phyloP scores from a whole-genome alignment of 2,797 vertebrate species.

The Chiloscyllium punctatum region DNA sequence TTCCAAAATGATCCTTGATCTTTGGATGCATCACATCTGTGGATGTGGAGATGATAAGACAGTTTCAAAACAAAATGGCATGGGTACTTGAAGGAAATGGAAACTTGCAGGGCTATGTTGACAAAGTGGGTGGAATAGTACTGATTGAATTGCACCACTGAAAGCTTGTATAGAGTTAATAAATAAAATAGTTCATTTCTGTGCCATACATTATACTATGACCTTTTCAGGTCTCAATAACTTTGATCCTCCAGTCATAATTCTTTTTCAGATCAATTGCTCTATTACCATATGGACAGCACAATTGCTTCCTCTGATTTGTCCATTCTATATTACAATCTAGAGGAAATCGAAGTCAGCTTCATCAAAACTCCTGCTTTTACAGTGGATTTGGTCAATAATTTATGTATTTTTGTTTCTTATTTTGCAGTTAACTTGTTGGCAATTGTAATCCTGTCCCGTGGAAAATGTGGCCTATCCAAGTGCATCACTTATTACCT shows the following conservation, averaged over 20 bases:
- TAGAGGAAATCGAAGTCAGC: neutral
- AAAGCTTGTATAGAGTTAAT: neutral
- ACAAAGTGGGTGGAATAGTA: neutral
- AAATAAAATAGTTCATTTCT: too few species aligned
- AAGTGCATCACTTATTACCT: conserved; percentile 6
- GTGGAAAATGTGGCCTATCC: conserved; percentile 7
- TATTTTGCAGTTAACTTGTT: neutral
- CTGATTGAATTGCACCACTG: neutral
- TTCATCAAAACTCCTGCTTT: neutral
- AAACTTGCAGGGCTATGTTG: neutral
- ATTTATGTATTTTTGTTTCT: neutral
- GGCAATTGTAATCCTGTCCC: neutral
- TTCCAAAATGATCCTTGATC: too few species aligned
- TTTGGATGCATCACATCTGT: too few species aligned
- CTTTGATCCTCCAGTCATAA: neutral
- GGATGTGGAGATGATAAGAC: too few species aligned
- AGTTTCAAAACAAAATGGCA: neutral
- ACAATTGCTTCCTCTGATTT: too few species aligned
- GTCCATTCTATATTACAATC: neutral
- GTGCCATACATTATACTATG: neutral
- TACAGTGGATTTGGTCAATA: neutral
- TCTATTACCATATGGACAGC: neutral
- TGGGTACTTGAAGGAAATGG: neutral
- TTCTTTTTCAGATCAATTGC: neutral
- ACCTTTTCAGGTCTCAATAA: neutral